Base-by-base conservation (phyloP, 1,140 invertebrate species). In the Brevipalpus yothersi region DNA sequence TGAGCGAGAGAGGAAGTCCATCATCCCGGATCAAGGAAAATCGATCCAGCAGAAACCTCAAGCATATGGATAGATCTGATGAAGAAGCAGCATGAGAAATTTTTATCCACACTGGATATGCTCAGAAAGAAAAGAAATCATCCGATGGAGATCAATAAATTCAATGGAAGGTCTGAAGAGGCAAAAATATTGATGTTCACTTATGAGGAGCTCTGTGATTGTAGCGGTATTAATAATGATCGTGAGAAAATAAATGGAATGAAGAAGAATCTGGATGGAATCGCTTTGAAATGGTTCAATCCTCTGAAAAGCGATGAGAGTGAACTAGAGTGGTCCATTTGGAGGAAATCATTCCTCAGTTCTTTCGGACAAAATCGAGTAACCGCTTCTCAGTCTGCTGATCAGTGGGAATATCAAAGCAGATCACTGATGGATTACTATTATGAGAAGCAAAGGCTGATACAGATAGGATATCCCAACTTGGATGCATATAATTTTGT, bases 201-300 rank as follows among this genome's bases (percentile, higher is more conserved):
- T 15, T 57, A 57, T 43, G 56, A 57, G 42, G 42, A 57, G 42
- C 39, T 41, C 17, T 57, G 56, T 43, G 41, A 41, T 9, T 41
- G 8, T 15, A 57, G 42, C 17, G 0, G 1, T 10, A 41, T 31
- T 31, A 13, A 7, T 11, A 17, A 9, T 17, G 56, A 57, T 41
- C 39, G 17, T 19, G 4, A 10, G 5, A 57, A 57, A 19, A 57
- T 57, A 41, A 57, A 57, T 21, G 10, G 42, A 1, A 12, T 57
- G 0, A 57, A 57, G 3, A 4, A 5, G 5, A 10, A 41, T 43
- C 23, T 57, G 0, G 56, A 57, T 8, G 56, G 56, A 41, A 41
- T 57, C 39, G 56, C 56, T 4, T 43, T 57, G 3, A 57, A 57
- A 43, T 57, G 56, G 56, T 57, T 57, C 41, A 57, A 57, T 17